Conservation (phyloP, 2,797 vertebrate species). For the Tamandua tetradactyla region DNA sequence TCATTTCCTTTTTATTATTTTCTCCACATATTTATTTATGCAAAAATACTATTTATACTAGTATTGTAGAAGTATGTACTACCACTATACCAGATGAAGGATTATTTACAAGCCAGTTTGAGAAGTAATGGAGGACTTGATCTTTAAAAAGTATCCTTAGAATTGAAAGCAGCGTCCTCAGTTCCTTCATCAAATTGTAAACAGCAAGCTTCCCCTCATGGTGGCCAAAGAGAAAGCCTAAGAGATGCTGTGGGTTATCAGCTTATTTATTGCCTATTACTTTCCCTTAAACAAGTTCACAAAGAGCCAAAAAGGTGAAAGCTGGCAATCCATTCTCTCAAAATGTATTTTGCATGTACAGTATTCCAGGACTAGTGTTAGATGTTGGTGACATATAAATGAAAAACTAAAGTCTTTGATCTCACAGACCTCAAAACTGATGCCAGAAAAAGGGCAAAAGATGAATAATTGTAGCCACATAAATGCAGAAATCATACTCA, state of each 20-base stretch:
- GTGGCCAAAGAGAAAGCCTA: not conserved
- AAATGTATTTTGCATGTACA: not conserved
- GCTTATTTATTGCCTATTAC: not conserved
- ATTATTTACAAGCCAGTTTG: not conserved
- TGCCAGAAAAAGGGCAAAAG: not conserved
- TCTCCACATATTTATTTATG: constrained; percentile 72
- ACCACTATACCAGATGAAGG: not conserved
- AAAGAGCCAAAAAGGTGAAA: not conserved
- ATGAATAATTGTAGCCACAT: not conserved
- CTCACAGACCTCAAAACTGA: not conserved
- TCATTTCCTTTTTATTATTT: constrained; percentile 70
- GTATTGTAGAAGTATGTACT: constrained; percentile 49
- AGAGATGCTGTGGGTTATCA: fast-evolving
- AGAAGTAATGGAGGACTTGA: not conserved
- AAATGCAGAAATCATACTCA: fast-evolving
- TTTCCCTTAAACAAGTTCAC: not conserved
- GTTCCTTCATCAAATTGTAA: not conserved
- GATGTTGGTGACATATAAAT: fast-evolving
- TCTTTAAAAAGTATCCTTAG: not conserved
- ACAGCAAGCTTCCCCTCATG: not conserved
- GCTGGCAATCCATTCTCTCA: not conserved
- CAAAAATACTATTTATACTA: constrained; percentile 1
- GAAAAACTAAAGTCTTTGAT: not conserved
- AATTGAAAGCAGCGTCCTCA: not conserved
- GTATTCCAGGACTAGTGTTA: not conserved